Conservation (phyloP, 2,888 invertebrate genomes). For the Apodemia duryi region DNA sequence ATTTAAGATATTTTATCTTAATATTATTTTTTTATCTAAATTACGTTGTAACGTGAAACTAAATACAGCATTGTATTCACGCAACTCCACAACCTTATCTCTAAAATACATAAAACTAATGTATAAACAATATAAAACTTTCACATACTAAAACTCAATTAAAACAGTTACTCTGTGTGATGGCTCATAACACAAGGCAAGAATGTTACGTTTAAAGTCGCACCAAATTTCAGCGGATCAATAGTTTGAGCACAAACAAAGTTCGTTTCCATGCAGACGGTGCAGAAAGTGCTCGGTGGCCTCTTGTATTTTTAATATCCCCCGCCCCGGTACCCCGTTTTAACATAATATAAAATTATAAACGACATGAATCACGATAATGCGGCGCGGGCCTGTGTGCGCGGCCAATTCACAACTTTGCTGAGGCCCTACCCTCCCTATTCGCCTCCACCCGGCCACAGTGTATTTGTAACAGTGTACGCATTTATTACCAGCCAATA, state of each 20-base stretch:
- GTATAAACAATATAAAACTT: neutral
- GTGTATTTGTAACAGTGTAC: constrained; percentile 17
- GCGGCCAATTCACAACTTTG: constrained; percentile 75
- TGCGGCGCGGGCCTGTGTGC: constrained; percentile 65
- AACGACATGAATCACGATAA: constrained; percentile 78
- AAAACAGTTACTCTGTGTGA: neutral
- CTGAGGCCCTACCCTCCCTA: constrained; percentile 41
- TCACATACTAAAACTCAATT: neutral
- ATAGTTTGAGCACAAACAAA: constrained; percentile 70
- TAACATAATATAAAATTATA: constrained; percentile 80
- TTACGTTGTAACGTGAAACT: too few relatives aligned
- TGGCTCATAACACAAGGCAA: constrained; percentile 15
- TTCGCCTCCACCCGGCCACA: constrained; percentile 35
- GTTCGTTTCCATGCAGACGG: constrained; percentile 40
- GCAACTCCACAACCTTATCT: too few relatives aligned
- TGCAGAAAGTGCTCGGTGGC: constrained; percentile 56
- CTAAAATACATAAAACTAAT: neutral
- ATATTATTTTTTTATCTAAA: too few relatives aligned
- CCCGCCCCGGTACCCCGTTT: constrained; percentile 56
- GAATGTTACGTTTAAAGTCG: constrained; percentile 32
- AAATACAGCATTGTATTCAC: too few relatives aligned
- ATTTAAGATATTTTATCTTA: too few relatives aligned
- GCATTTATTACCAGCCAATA: neutral
- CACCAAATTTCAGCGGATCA: constrained; percentile 51
- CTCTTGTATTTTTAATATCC: constrained; percentile 76